phyloP scores from a whole-genome alignment of 2,797 vertebrate genomes.

The Sebastes nivosus region DNA sequence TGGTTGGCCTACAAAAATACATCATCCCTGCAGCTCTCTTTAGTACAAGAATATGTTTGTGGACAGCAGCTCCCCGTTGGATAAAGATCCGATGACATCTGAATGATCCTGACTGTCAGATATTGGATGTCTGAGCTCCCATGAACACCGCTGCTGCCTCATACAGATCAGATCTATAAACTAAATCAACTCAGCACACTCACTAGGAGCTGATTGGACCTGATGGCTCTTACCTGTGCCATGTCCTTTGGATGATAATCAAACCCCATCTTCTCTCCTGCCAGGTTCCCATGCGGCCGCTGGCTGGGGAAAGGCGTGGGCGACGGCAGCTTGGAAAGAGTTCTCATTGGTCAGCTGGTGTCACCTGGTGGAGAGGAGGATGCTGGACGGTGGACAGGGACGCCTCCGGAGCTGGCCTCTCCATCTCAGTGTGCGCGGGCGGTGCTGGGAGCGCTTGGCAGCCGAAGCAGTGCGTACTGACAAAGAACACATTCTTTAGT shows the following conservation, averaged over 20 bases:
- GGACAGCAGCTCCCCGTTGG: neutral
- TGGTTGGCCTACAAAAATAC: too few species aligned
- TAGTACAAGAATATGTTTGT: neutral
- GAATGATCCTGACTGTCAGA: neutral
- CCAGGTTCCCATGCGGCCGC: conserved; percentile 94
- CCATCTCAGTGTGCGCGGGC: conserved; percentile 87
- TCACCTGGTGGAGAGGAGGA: conserved; percentile 88
- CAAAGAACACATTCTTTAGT: conserved; percentile 60
- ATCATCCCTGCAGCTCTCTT: too few species aligned
- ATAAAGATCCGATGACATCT: neutral
- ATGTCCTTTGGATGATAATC: neutral
- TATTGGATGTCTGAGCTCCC: neutral
- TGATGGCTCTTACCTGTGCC: neutral
- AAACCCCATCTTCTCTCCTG: neutral
- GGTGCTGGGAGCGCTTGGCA: conserved; percentile 91
- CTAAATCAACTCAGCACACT: neutral
- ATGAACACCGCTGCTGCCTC: neutral
- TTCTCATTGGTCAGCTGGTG: conserved; percentile 95
- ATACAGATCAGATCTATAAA: neutral
- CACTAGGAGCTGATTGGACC: neutral
- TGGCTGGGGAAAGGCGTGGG: conserved; percentile 97
- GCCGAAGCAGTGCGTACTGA: conserved; percentile 86
- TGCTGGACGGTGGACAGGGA: conserved; percentile 88
- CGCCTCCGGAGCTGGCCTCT: conserved; percentile 93
- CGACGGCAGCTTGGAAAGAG: conserved; percentile 93